A percentile compares a stretch with the other conserved stretches of the same genome.
Conservation (phyloP, 2,888 invertebrate genomes). For the Lucinisca nassula region DNA sequence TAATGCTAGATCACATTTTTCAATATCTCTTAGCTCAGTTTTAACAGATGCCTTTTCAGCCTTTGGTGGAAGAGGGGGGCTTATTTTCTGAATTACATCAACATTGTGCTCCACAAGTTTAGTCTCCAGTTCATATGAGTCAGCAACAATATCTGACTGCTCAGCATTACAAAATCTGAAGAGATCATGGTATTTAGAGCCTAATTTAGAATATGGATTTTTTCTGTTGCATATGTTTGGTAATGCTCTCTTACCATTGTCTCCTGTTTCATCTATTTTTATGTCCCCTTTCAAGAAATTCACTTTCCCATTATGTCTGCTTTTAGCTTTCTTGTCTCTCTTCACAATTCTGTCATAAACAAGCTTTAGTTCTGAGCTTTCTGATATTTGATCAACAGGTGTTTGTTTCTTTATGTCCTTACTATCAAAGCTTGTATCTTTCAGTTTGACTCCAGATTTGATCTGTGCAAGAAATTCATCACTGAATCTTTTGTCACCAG, state of each 20-base stretch:
- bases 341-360: constrained; percentile 1
- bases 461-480: background rate
- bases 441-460: background rate
- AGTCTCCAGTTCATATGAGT: background rate
- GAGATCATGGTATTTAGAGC: background rate
- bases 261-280: constrained; percentile 60
- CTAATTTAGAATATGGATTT: background rate
- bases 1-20: no score
- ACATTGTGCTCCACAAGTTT: background rate
- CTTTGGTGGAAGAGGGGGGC: background rate
- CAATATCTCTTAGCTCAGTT: background rate
- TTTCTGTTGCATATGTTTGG: background rate
- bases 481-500: background rate
- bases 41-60: background rate
- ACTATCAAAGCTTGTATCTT: background rate
- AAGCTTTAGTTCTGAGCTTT: background rate
- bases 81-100: background rate
- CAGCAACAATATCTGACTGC: background rate
- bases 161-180: background rate
- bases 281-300: background rate
- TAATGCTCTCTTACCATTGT: constrained; percentile 11
- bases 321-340: background rate
- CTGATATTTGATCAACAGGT: background rate
- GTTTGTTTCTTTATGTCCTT: background rate
- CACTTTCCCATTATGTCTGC: background rate